Evolutionary conservation across 2,888 invertebrate genomes (phyloP).

Genomic region (Ochropacha duplaris): DNA sequence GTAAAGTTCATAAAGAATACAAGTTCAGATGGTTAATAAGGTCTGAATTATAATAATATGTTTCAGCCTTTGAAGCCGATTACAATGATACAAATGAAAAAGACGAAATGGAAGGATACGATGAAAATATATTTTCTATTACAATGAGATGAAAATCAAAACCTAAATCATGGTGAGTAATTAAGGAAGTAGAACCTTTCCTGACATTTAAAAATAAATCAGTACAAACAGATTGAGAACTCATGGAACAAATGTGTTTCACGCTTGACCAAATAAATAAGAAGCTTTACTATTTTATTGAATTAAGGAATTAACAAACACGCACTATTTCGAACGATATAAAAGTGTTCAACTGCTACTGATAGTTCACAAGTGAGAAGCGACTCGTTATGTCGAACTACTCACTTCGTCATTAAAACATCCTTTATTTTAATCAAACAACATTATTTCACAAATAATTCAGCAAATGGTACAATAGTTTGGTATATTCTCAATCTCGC

Average conservation of each 20-base stretch:
- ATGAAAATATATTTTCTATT: no score
- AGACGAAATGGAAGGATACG: no score
- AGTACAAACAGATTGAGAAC: slow-evolving; percentile 66
- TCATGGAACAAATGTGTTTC: slow-evolving; percentile 50
- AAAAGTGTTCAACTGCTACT: slow-evolving; percentile 48
- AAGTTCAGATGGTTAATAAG: not conserved
- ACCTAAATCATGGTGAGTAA: not conserved
- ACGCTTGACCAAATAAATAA: slow-evolving; percentile 75
- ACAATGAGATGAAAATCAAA: no score
- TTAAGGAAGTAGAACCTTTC: not conserved
- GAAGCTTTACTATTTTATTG: slow-evolving; percentile 80
- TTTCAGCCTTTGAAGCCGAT: no score
- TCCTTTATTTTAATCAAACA: slow-evolving; percentile 20
- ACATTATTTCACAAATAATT: slow-evolving; percentile 23
- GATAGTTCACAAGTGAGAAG: slow-evolving; percentile 76
- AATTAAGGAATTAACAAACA: slow-evolving; percentile 81
- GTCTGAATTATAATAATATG: no score
- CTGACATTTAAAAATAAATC: slow-evolving; percentile 30
- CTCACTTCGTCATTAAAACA: slow-evolving; percentile 75
- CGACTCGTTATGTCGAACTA: slow-evolving; percentile 78
- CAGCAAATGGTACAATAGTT: slow-evolving; percentile 47
- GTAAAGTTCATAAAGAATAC: not conserved
- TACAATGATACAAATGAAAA: no score
- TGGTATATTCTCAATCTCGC: slow-evolving; percentile 28
- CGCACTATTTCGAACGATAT: slow-evolving; percentile 72